These are phyloP conservation scores for Dryoscopus gambensis DNA, from an alignment of 2,113 vertebrate species.

Conservation along the genomic window DNA sequence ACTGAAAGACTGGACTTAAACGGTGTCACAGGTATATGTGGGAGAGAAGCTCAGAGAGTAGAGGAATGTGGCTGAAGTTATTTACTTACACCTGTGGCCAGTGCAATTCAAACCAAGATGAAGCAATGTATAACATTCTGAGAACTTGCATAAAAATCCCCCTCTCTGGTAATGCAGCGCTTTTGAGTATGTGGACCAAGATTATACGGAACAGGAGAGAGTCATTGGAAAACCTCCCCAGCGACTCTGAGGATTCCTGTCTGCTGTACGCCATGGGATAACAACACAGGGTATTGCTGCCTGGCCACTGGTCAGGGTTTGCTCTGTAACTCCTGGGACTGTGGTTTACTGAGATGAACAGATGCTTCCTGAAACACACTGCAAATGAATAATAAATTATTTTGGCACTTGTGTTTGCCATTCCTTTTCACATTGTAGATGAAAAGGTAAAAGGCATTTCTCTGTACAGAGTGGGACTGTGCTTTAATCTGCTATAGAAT, in stretches of 20 bases:
- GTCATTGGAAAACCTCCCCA: not conserved
- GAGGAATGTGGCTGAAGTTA: not conserved
- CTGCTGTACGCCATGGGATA: rapidly evolving
- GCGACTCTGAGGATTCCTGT: not conserved
- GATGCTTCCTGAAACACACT: not conserved
- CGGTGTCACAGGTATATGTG: rapidly evolving
- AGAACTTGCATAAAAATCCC: not conserved
- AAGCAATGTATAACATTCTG: not conserved
- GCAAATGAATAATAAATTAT: not conserved
- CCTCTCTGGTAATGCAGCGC: not conserved
- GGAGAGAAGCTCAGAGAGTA: not conserved
- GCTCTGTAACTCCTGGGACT: not conserved
- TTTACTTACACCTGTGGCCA: not conserved
- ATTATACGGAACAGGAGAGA: rapidly evolving
- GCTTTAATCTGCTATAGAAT: not conserved
- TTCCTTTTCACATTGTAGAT: not conserved
- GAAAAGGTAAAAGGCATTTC: not conserved
- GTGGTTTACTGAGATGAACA: not conserved
- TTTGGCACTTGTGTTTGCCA: not conserved
- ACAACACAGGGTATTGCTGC: not conserved
- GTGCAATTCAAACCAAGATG: not conserved
- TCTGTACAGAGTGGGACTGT: not conserved
- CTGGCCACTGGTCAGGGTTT: not conserved
- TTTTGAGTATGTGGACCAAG: not conserved
- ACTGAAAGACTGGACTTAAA: not conserved